phyloP scores from a whole-genome alignment of 2,888 invertebrate genomes.

The Tenthredo scrophulariae region DNA sequence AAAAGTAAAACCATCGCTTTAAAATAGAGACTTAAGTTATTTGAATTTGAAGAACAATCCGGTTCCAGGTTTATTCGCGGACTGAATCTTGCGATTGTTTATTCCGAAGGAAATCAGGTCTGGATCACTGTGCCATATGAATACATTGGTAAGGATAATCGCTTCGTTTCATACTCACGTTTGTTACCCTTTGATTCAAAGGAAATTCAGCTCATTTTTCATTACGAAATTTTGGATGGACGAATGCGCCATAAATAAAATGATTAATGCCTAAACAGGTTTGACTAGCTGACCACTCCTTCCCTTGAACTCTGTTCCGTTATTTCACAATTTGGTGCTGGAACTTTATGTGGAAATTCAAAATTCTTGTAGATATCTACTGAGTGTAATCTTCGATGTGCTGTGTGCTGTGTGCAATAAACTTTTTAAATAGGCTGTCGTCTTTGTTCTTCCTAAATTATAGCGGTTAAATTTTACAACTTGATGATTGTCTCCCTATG shows the following conservation, averaged over 20 bases:
- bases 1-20: background rate
- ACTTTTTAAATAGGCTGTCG: background rate
- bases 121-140: background rate
- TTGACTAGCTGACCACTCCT: background rate
- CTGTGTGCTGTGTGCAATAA: background rate
- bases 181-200: background rate
- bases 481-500: background rate
- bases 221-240: background rate
- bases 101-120: background rate
- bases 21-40: background rate
- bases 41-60: background rate
- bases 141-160: too few relatives aligned
- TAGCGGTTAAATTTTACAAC: background rate
- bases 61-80: background rate
- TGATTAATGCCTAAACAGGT: background rate
- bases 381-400: background rate
- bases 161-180: background rate
- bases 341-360: background rate
- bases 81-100: background rate
- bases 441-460: background rate
- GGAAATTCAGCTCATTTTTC: background rate
- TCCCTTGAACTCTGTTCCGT: background rate
- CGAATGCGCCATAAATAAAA: background rate
- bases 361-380: background rate
- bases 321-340: background rate